A percentile compares a stretch with the other conserved stretches of the same genome.
Conservation (phyloP, 2,888 invertebrate species). For the Phyllotreta cruciferae region DNA sequence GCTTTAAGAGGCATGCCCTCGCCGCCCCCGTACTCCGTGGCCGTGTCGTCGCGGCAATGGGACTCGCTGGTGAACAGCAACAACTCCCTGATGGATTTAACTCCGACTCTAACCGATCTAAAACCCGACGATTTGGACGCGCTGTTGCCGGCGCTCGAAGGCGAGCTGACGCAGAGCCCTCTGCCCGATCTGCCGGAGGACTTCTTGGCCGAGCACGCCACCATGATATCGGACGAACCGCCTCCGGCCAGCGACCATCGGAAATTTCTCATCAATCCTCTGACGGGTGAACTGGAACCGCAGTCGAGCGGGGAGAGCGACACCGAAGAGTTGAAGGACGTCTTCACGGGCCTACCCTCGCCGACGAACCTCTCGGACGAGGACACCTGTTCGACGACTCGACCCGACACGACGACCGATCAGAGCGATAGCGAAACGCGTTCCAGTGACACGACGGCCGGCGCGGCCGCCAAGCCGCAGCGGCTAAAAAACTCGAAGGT, state of each 20-base stretch:
- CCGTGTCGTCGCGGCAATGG: slow-evolving; percentile 47
- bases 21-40: slow-evolving; percentile 51
- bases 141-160: slow-evolving; percentile 68
- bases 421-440: slow-evolving; percentile 58
- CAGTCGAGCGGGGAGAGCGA: slow-evolving; percentile 73
- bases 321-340: slow-evolving; percentile 58
- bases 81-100: slow-evolving; percentile 54
- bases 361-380: slow-evolving; percentile 61
- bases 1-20: slow-evolving; percentile 44
- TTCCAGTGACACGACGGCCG: slow-evolving; percentile 47
- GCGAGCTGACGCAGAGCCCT: slow-evolving; percentile 64
- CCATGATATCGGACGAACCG: slow-evolving; percentile 54
- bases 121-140: slow-evolving; percentile 68
- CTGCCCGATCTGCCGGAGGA: slow-evolving; percentile 64
- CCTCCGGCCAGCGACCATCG: slow-evolving; percentile 66
- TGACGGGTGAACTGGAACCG: slow-evolving; percentile 85
- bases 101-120: slow-evolving; percentile 58
- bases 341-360: slow-evolving; percentile 56
- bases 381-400: slow-evolving; percentile 66
- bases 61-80: slow-evolving; percentile 44
- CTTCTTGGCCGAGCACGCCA: slow-evolving; percentile 47
- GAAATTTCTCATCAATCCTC: slow-evolving; percentile 88
- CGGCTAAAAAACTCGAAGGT: slow-evolving; percentile 47
- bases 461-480: slow-evolving; percentile 48
- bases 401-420: slow-evolving; percentile 57